These are phyloP conservation scores for Sebastes vulpes DNA, from an alignment of 2,797 vertebrate species.

Conservation along the genomic window DNA sequence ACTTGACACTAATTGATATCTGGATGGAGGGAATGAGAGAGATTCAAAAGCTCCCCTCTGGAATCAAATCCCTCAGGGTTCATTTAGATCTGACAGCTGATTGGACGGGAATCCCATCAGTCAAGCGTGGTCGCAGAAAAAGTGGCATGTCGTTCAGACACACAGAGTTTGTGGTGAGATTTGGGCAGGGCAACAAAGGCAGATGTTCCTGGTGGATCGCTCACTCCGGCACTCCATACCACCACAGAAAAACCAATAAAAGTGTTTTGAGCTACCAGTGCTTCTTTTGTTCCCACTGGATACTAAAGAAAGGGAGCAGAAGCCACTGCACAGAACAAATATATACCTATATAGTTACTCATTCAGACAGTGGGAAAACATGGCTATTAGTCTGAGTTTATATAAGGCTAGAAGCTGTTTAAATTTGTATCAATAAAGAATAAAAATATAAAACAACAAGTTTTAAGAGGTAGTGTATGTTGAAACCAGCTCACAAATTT, in stretches of 20 bases:
- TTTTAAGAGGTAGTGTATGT: background rate
- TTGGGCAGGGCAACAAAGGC: background rate
- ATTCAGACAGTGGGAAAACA: background rate
- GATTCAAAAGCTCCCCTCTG: background rate
- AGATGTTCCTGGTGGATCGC: background rate
- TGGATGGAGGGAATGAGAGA: background rate
- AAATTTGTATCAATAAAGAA: background rate
- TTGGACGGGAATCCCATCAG: background rate
- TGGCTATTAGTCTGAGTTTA: background rate
- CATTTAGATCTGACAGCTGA: background rate
- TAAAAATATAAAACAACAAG: background rate
- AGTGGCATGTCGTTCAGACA: background rate
- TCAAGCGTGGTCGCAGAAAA: background rate
- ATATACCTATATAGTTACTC: background rate
- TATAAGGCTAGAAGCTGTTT: background rate
- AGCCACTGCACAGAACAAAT: background rate
- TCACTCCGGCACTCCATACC: background rate
- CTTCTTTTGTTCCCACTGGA: conserved; percentile 10
- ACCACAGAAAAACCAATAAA: background rate
- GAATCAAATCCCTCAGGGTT: background rate
- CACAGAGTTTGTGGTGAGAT: background rate
- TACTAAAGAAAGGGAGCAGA: background rate
- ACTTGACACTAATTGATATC: conserved; percentile 24
- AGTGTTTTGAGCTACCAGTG: background rate
- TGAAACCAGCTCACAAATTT: background rate